phyloP scores from a whole-genome alignment of 1,140 invertebrate species.

The Sitobion miscanthi region DNA sequence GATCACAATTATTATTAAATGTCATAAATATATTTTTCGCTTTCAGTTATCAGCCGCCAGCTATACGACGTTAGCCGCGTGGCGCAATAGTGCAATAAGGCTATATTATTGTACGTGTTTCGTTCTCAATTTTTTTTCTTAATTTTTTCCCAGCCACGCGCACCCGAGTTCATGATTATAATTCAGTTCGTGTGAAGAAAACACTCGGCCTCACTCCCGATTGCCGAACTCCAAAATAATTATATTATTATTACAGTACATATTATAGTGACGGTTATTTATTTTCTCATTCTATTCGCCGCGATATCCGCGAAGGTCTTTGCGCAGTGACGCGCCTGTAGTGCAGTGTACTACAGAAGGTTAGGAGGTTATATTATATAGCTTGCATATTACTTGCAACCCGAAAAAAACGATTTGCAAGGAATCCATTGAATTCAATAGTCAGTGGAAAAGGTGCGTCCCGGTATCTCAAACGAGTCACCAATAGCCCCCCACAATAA shows the following conservation, averaged over 20 bases:
- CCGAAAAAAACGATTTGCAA: neutral
- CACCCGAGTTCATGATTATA: neutral
- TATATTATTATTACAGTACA: neutral
- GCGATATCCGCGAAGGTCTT: neutral
- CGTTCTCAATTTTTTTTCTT: neutral
- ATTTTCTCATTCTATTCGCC: neutral
- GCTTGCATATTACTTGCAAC: neutral
- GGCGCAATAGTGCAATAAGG: neutral
- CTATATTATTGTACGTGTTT: neutral
- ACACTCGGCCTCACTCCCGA: neutral
- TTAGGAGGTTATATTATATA: neutral
- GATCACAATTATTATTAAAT: too few relatives aligned
- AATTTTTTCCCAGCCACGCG: slow-evolving; percentile 5
- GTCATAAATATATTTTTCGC: too few relatives aligned
- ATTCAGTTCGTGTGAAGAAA: slow-evolving; percentile 26
- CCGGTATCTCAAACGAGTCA: neutral
- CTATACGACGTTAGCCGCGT: too few relatives aligned
- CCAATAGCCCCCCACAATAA: neutral
- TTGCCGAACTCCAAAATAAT: neutral
- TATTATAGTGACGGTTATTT: neutral
- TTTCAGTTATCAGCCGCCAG: too few relatives aligned
- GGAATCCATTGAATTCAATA: neutral
- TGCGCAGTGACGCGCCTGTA: neutral
- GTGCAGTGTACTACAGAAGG: neutral
- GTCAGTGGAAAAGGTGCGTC: neutral